phyloP scores from a whole-genome alignment of 2,797 vertebrate species.

The Coccyzus lansbergi region DNA sequence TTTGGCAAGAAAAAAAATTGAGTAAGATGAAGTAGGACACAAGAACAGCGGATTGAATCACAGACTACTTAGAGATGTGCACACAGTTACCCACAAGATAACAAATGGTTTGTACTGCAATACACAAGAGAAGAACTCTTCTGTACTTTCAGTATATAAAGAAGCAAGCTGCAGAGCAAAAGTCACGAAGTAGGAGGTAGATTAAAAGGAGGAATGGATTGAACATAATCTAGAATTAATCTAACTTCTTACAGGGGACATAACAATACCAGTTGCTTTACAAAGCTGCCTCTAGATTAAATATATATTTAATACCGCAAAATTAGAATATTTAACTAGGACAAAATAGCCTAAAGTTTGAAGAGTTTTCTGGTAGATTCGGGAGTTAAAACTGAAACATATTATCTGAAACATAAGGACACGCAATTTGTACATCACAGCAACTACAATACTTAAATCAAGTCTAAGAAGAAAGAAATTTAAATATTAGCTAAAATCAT shows the following conservation, averaged over 20 bases:
- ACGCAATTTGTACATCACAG: neutral
- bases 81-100: neutral
- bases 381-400: neutral
- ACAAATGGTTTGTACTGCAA: neutral
- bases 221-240: neutral
- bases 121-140: neutral
- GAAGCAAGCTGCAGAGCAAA: neutral
- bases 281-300: neutral
- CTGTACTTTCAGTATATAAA: neutral
- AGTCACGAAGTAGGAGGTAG: neutral
- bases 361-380: neutral
- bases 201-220: neutral
- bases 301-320: neutral
- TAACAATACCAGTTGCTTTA: neutral
- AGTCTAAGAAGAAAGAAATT: neutral
- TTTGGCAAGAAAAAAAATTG: neutral
- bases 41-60: neutral
- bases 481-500: neutral
- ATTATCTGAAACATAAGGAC: neutral
- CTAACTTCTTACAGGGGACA: neutral
- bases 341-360: neutral
- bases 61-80: neutral
- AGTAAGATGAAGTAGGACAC: neutral
- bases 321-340: neutral
- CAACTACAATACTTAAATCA: neutral